Base-by-base conservation (phyloP, 2,797 vertebrate species). In the Clarias fuscus region DNA sequence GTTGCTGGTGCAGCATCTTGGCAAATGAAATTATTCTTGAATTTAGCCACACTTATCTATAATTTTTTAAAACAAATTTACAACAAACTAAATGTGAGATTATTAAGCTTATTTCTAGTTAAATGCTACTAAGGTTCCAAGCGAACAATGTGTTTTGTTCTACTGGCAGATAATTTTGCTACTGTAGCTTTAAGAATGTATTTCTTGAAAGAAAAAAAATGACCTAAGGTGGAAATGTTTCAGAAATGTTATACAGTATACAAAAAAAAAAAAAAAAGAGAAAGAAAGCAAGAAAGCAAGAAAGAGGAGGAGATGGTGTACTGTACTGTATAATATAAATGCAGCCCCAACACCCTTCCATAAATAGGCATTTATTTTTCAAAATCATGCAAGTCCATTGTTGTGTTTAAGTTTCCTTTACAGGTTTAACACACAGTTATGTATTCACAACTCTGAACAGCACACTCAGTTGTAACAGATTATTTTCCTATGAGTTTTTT, bases 301-400 rank as follows among this genome's bases (percentile, higher is more conserved):
- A 33, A 33, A 33, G 33, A 73, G 22, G 71, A 59, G 8, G 14
- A 18, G n/a, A 48, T 73, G 11, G n/a, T 30, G 43, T 48, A 48
- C 43, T 30, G 43, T 48, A 48, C 43, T 8, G 43, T 43, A 43
- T 8, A 20, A 14, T 76, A 20, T 18, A 58, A 61, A 61, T 64
- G 33, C 18, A 64, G 18, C 33, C 7, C 90, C 78, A 86, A 89
- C 88, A 92, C 89, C 20, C 90, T 89, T 94, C 92, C 92, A 93
- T 93, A 93, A 93, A 94, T 93, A 93, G 89, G 89, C 77, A 88
- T 87, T 91, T 94, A 94, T 94, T 94, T 93, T 90, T 93, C 89
- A 94, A 95, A 93, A 94, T 93, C 94, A 95, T 95, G 94, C 95
- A 94, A 88, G 93, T 94, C 91, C 92, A 93, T 94, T 85, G 86